phyloP scores from a whole-genome alignment of 2,888 invertebrate genomes.

The Oscheius myriophilus region DNA sequence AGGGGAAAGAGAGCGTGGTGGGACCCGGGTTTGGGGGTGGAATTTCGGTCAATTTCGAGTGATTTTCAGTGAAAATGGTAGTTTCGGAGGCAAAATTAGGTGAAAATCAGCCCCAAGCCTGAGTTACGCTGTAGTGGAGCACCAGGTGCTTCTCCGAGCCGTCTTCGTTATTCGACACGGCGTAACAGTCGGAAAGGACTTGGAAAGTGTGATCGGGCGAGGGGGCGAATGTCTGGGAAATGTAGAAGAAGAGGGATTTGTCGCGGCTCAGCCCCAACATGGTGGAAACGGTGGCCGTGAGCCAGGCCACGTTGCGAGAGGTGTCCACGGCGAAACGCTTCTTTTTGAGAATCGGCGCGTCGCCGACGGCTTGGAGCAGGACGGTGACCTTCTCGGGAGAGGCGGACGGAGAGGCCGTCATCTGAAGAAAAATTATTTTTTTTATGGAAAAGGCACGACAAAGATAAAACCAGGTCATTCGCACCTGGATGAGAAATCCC shows the following conservation, averaged over 20 bases:
- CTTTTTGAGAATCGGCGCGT: constrained; percentile 53
- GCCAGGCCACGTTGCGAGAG: constrained; percentile 34
- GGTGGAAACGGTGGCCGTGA: constrained; percentile 38
- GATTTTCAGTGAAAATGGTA: too few relatives aligned
- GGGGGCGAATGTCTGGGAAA: constrained; percentile 51
- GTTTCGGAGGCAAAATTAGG: background rate
- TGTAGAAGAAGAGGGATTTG: constrained; percentile 44
- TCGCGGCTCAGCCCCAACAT: constrained; percentile 33
- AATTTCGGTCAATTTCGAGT: too few relatives aligned
- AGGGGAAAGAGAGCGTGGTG: too few relatives aligned
- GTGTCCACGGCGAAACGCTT: constrained; percentile 38
- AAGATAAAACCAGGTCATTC: background rate
- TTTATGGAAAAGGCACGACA: background rate
- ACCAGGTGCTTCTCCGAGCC: constrained; percentile 37
- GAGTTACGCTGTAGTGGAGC: constrained; percentile 54
- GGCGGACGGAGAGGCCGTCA: constrained; percentile 5
- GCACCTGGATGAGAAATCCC: background rate
- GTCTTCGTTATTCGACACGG: constrained; percentile 31
- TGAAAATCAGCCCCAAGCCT: constrained; percentile 49
- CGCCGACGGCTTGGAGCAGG: constrained; percentile 44
- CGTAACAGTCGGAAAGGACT: constrained; percentile 39
- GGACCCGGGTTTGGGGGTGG: too few relatives aligned
- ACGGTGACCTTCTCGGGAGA: constrained; percentile 43
- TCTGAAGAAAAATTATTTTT: background rate
- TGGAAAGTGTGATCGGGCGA: constrained; percentile 56